Base-by-base conservation (phyloP, 2,797 vertebrate species). In the Acrossocheilus wenchowensis region DNA sequence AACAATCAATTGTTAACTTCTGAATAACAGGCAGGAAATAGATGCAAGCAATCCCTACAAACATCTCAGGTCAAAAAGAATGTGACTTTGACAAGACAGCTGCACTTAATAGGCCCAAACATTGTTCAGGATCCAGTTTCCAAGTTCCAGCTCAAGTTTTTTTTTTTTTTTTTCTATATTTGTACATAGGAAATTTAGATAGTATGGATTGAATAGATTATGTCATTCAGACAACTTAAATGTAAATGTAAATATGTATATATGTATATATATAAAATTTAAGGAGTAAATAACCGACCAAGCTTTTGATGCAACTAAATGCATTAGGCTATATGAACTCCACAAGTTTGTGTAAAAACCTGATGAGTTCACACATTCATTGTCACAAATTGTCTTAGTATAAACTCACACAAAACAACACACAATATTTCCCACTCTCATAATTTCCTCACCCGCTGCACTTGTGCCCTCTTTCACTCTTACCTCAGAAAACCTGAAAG, bases 401-500 rank as follows among this genome's bases (percentile, higher is more conserved):
- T 77, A 69, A 83, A 69, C 78, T 79, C 21, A 72, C 26, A 36
- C 9, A 81, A n/a, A 73, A 41, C 17, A 74, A 69, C 14, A 41
- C 43, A 78, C 66, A 60, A 26, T 39, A 45, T 19, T 64, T 36
- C 30, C 21, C 5, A 5, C 23, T 21, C 43, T 66, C 3, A n/a
- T 21, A 9, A 8, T 85, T 78, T 48, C 21, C 14, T 62, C 68
- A 82, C 80, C 85, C 77, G 50, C 85, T 64, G 15, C 34, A 57
- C 74, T 50, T 69, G 23, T 23, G 17, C 81, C 45, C 30, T 39
- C 77, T 62, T 48, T 34, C 90, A 89, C 81, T 83, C 91, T 97
- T 96, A 97, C 98, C 97, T 98, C 94, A 91, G 92, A 94, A 94
- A 95, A 94, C 94, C 80, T 86, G 94, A 96, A 96, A 95, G 96